Base-by-base conservation (phyloP, 2,113 vertebrate genomes). In the Odobenus rosmarus region DNA sequence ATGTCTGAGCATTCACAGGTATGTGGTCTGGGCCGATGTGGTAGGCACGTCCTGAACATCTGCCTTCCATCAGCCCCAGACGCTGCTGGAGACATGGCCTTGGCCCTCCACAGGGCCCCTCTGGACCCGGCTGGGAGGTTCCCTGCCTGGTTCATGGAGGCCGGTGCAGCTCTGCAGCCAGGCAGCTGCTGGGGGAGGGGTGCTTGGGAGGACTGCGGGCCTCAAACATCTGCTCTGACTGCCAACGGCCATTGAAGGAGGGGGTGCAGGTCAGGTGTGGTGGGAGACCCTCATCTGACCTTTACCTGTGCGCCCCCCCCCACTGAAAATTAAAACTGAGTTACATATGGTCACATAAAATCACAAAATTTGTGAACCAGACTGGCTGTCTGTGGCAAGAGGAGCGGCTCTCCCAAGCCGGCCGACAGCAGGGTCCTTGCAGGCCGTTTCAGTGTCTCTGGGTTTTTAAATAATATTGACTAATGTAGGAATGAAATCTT, bases 231-330 rank as follows among this genome's bases (percentile, higher is more conserved):
- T 4, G 28, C 36, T 57, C 49, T 7, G 4, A 57, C 36, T 36
- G 61, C 71, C n/a, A 8, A 3, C 84, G 31, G 1, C 28, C 4
- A 0, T 0, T 9, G 51, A 46, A 15, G 14, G 5, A 55, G 19
- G 51, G 49, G 49, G 67, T 26, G 42, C 42, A 14, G 28, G 19
- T n/a, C 42, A 24, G 42, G 59, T 4, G 33, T 5, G 28, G 36
- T 1, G 12, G 81, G 14, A 9, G 6, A 31, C 82, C 76, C 33
- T 33, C 18, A 7, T 23, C 3, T 91, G 5, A 76, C 7, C 4
- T n/a, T 93, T 4, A 76, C 7, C 4, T 39, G 79, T 28, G 36
- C 26, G 57, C 0, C 8, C 9, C 28, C 55, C 11, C 4, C 16
- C n/a, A 7, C 55, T 33, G 15, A 7, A 49, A 36, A 33, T 36